Evolutionary conservation across 2,888 invertebrate species (phyloP).

Genomic region (Lithodes maja): DNA sequence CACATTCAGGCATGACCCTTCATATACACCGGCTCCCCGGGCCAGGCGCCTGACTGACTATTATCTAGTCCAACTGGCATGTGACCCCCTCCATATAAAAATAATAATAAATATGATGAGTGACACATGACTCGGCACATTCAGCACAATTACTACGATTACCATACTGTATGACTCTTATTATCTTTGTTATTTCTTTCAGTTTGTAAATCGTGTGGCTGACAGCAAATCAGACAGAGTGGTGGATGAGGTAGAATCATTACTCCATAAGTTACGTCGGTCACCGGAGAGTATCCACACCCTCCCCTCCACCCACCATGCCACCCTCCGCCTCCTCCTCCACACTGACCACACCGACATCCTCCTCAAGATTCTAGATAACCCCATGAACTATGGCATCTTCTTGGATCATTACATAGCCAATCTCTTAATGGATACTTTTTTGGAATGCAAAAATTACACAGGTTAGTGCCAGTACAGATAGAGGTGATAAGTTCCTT

Average conservation of each 20-base stretch:
- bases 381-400: constrained; percentile 90
- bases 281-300: constrained; percentile 83
- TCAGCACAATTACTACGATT: no score
- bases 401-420: constrained; percentile 89
- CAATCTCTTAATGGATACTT: constrained; percentile 87
- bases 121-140: no score
- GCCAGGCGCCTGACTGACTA: no score
- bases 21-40: no score
- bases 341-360: constrained; percentile 78
- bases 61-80: no score
- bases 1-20: no score
- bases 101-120: no score
- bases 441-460: constrained; percentile 82
- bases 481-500: no score
- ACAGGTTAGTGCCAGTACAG: constrained; percentile 74
- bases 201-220: constrained; percentile 82
- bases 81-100: no score
- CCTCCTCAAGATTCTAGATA: constrained; percentile 83
- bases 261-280: constrained; percentile 83
- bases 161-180: no score
- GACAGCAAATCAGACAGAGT: constrained; percentile 76
- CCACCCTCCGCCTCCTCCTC: constrained; percentile 79
- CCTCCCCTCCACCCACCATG: constrained; percentile 88
- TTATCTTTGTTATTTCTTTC: constrained; percentile 61
- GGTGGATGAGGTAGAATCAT: constrained; percentile 83